Evolutionary conservation across 2,113 vertebrate genomes (phyloP).

Genomic region (Redunca redunca): DNA sequence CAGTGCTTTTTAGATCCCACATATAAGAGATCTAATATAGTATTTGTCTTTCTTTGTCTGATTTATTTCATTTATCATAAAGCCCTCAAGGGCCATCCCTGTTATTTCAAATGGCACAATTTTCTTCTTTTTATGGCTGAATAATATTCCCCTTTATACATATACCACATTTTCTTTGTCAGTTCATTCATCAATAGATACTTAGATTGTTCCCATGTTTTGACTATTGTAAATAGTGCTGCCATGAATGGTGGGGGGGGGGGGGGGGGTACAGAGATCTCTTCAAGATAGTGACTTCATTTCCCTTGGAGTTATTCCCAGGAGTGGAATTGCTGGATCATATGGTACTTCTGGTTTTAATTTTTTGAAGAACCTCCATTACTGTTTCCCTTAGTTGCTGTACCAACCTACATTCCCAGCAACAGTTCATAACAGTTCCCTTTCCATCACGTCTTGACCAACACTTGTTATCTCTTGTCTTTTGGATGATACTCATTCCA

Average conservation of each 20-base stretch:
- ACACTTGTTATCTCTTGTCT: neutral
- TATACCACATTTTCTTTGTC: neutral
- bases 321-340: neutral
- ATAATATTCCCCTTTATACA: neutral
- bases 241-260: neutral
- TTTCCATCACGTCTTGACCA: neutral
- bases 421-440: neutral
- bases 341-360: neutral
- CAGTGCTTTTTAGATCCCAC: neutral
- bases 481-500: neutral
- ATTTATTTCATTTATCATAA: neutral
- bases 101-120: neutral
- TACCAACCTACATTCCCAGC: neutral
- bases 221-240: neutral
- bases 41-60: neutral
- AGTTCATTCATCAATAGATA: neutral
- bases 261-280: neutral
- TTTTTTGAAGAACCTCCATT: neutral
- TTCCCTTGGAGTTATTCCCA: neutral
- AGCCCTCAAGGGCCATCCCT: neutral
- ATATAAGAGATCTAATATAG: neutral
- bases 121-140: neutral
- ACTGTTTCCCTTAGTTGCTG: neutral
- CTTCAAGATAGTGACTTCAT: neutral
- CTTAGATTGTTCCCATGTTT: neutral